These are phyloP conservation scores for Poicephalus gulielmi DNA, from an alignment of 2,113 vertebrate genomes.

Conservation along the genomic window DNA sequence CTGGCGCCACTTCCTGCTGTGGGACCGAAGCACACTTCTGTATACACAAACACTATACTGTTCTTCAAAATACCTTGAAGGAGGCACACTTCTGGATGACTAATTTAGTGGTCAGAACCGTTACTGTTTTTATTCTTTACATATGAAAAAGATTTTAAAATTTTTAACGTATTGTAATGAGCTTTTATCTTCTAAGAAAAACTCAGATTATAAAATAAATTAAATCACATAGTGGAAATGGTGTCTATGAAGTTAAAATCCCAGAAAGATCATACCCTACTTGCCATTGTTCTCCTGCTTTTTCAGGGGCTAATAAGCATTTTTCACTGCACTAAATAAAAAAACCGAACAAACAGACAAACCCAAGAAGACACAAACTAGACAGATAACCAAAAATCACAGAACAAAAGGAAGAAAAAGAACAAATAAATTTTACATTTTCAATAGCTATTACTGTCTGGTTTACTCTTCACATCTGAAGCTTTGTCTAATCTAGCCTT, in stretches of 20 bases:
- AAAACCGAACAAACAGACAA: neutral
- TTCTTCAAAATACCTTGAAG: neutral
- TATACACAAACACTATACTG: fast-evolving
- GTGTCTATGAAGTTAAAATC: neutral
- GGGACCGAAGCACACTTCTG: neutral
- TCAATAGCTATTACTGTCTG: neutral
- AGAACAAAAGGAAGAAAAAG: neutral
- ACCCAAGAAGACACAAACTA: neutral
- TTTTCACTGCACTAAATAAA: neutral
- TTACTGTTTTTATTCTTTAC: neutral
- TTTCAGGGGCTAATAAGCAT: neutral
- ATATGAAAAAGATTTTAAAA: neutral
- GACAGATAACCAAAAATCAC: neutral
- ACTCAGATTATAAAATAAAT: neutral
- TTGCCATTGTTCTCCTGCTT: neutral
- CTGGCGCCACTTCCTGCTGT: neutral
- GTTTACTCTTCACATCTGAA: neutral
- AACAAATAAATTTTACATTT: neutral
- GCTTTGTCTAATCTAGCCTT: neutral
- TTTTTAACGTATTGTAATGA: neutral
- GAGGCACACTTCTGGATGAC: neutral
- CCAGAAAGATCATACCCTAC: neutral
- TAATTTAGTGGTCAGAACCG: neutral
- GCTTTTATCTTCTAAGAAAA: neutral
- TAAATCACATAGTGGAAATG: neutral